phyloP scores from a whole-genome alignment of 2,797 vertebrate genomes.

The Epinephelus malabaricus region DNA sequence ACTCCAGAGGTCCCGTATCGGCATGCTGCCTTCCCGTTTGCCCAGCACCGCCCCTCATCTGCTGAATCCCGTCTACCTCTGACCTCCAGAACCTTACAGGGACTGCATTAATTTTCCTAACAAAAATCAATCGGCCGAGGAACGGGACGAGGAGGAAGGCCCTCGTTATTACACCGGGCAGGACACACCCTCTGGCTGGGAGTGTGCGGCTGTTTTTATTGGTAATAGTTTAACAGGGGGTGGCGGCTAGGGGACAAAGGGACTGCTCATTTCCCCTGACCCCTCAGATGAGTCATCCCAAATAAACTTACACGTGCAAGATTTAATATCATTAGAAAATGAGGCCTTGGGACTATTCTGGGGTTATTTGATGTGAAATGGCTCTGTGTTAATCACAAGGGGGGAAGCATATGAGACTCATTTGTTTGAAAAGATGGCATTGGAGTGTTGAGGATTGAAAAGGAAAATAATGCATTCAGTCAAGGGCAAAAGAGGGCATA shows the following conservation, averaged over 20 bases:
- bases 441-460: slow-evolving; percentile 61
- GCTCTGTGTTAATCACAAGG: slow-evolving; percentile 73
- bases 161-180: slow-evolving; percentile 72
- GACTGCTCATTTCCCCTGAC: slow-evolving; percentile 73
- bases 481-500: slow-evolving; percentile 66
- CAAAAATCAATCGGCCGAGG: slow-evolving; percentile 82
- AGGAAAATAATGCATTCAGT: slow-evolving; percentile 61
- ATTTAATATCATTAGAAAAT: slow-evolving; percentile 77
- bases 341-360: slow-evolving; percentile 68
- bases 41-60: slow-evolving; percentile 76
- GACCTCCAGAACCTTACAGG: slow-evolving; percentile 76
- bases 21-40: slow-evolving; percentile 38
- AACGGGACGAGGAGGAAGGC: slow-evolving; percentile 71
- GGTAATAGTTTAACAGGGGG: slow-evolving; percentile 76
- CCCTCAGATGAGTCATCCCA: slow-evolving; percentile 71
- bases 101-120: slow-evolving; percentile 82
- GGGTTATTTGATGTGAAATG: slow-evolving; percentile 72
- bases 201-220: slow-evolving; percentile 74
- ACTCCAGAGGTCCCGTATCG: slow-evolving; percentile 25
- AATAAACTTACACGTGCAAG: slow-evolving; percentile 72
- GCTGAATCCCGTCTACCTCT: slow-evolving; percentile 68
- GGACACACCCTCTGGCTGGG: slow-evolving; percentile 75
- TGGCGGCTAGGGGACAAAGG: slow-evolving; percentile 71
- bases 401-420: slow-evolving; percentile 76
- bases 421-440: slow-evolving; percentile 74